phyloP scores from a whole-genome alignment of 1,140 invertebrate genomes.

The Solenopsis invicta region DNA sequence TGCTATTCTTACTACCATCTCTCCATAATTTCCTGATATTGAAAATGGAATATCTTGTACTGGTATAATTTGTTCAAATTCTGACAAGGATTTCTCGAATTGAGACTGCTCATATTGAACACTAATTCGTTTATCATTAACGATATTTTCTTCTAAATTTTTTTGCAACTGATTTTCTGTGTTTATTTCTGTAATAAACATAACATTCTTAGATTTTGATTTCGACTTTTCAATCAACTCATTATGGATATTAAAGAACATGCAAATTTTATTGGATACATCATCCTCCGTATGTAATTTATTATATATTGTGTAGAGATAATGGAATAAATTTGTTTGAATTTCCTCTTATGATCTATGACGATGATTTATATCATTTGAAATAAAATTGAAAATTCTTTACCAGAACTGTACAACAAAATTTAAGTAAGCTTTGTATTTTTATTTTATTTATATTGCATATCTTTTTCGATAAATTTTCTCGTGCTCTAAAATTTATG shows the following conservation, averaged over 20 bases:
- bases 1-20: neutral
- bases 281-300: neutral
- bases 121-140: neutral
- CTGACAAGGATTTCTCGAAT: neutral
- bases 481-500: constrained; percentile 12
- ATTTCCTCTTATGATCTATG: neutral
- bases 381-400: neutral
- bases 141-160: neutral
- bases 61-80: neutral
- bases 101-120: neutral
- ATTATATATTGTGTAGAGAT: neutral
- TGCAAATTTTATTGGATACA: no score
- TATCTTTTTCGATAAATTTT: neutral
- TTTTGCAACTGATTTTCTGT: neutral
- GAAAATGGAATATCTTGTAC: neutral
- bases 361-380: neutral
- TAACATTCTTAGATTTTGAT: neutral
- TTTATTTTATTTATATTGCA: neutral
- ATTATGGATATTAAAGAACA: neutral
- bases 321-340: neutral
- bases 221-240: neutral
- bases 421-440: neutral
- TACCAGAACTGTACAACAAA: neutral
- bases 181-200: neutral
- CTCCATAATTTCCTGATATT: neutral